phyloP scores from a whole-genome alignment of 2,113 vertebrate species.

The Ictidomys tridecemlineatus region DNA sequence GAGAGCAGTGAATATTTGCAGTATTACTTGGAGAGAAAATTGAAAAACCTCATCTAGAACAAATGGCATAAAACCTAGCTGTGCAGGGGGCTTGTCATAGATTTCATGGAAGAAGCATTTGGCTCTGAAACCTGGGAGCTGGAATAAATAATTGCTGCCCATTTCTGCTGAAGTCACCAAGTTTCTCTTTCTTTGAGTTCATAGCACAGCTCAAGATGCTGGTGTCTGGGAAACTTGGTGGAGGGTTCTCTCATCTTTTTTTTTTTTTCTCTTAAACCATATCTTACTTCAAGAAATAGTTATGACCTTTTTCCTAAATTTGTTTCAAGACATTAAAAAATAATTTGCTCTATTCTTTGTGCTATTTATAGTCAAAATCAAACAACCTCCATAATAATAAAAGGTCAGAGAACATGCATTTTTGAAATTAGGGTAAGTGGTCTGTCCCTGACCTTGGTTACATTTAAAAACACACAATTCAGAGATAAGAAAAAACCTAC shows the following conservation, averaged over 20 bases:
- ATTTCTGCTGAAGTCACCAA: neutral
- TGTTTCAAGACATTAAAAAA: neutral
- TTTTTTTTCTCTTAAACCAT: neutral
- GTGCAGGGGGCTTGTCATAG: neutral
- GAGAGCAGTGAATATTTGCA: neutral
- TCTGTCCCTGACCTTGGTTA: neutral
- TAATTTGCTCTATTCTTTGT: no score
- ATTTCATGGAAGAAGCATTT: neutral
- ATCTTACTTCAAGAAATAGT: neutral
- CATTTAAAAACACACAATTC: neutral
- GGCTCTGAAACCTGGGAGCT: neutral
- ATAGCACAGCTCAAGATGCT: neutral
- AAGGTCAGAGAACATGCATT: neutral
- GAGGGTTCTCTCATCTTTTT: neutral
- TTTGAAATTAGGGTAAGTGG: neutral
- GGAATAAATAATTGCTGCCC: neutral
- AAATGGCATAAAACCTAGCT: neutral
- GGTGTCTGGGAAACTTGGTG: neutral
- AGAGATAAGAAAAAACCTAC: neutral
- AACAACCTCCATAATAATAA: constrained; percentile 16
- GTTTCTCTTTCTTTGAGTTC: neutral
- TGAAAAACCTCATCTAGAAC: neutral
- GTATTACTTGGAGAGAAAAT: neutral
- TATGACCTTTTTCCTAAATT: neutral
- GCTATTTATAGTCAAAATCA: neutral